Conservation (phyloP, 2,113 vertebrate species). For the Todiramphus saurophagus region DNA sequence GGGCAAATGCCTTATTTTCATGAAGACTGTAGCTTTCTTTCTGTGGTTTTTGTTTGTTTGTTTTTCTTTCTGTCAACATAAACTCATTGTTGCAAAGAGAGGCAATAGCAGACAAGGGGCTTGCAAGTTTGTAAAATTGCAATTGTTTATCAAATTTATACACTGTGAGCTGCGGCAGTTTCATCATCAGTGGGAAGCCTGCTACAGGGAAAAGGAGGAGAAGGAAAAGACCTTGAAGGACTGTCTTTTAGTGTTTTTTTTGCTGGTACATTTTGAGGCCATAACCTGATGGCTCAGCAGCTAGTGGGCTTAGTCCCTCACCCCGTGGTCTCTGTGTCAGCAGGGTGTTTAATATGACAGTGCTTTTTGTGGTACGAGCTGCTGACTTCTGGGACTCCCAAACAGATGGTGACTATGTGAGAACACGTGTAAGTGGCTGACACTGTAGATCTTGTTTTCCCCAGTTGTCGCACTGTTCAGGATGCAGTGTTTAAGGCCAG, state of each 20-base stretch:
- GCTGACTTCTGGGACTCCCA: conserved; percentile 47
- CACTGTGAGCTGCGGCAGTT: neutral
- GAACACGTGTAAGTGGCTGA: conserved; percentile 56
- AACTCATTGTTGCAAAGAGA: neutral
- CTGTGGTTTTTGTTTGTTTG: neutral
- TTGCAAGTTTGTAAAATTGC: neutral
- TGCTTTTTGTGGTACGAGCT: neutral
- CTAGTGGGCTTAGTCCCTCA: neutral
- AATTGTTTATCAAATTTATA: neutral
- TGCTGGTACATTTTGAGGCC: neutral
- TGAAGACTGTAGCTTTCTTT: neutral
- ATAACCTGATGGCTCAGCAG: conserved; percentile 30
- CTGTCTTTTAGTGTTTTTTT: neutral
- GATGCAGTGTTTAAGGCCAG: neutral
- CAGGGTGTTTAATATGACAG: conserved; percentile 41
- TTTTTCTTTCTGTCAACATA: neutral
- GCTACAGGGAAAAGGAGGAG: neutral
- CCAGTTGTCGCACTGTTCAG: neutral
- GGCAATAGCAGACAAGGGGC: neutral
- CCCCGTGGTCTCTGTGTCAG: conserved; percentile 4
- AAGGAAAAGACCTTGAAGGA: neutral
- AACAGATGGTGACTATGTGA: conserved; percentile 40
- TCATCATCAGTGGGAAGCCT: neutral
- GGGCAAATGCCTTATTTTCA: neutral
- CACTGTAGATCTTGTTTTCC: conserved; percentile 40